phyloP scores from a whole-genome alignment of 2,888 invertebrate species.

The Lysandra bellargus region DNA sequence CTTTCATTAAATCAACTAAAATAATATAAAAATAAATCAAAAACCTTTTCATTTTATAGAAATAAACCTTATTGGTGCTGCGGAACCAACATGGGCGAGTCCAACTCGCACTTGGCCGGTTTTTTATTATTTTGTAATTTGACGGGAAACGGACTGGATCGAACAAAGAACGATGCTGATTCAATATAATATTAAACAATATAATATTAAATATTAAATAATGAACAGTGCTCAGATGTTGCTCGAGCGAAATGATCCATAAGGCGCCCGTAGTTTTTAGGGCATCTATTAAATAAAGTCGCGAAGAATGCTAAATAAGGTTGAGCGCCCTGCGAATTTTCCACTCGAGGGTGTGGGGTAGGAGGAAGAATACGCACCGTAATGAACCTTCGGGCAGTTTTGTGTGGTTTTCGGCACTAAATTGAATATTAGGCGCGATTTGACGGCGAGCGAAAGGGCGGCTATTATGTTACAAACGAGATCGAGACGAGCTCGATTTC shows the following conservation, averaged over 20 bases:
- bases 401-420: slow-evolving; percentile 76
- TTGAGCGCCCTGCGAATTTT: slow-evolving; percentile 79
- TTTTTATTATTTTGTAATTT: too few species aligned
- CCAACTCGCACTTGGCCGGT: too few species aligned
- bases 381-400: slow-evolving; percentile 79
- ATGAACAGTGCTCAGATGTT: slow-evolving; percentile 51
- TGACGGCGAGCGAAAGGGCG: slow-evolving; percentile 76
- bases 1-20: too few species aligned
- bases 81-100: too few species aligned
- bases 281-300: slow-evolving; percentile 80
- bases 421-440: slow-evolving; percentile 80
- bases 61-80: too few species aligned
- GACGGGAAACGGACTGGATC: too few species aligned
- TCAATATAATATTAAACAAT: not conserved
- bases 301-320: slow-evolving; percentile 80
- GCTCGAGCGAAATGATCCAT: slow-evolving; percentile 65
- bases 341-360: slow-evolving; percentile 68
- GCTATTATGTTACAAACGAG: slow-evolving; percentile 79
- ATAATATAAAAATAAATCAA: too few species aligned
- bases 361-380: slow-evolving; percentile 78
- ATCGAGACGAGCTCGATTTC: slow-evolving; percentile 61
- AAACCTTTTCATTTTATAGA: too few species aligned
- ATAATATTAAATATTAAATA: not conserved
- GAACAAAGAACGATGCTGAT: not conserved
- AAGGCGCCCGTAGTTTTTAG: slow-evolving; percentile 75